Percentiles rank a stretch among this genome's conserved stretches.
Conservation (phyloP, 2,888 invertebrate species). For the Lycaena phlaeas region DNA sequence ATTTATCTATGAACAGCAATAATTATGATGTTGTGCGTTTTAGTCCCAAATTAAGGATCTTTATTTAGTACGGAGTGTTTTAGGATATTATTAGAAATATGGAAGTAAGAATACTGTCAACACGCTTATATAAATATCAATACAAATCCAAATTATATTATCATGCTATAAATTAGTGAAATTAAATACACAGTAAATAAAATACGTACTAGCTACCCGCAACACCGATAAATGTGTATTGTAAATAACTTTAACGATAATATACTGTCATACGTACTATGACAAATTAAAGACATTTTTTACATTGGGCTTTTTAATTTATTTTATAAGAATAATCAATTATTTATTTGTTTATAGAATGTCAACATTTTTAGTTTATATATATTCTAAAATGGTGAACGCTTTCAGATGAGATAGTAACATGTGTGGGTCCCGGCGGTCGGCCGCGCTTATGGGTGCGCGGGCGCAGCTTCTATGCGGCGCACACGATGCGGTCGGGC, state of each 20-base stretch:
- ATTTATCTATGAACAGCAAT: conserved; percentile 3
- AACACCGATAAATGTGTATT: not conserved
- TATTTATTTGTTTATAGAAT: no score
- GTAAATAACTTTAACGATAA: not conserved
- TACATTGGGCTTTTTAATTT: not conserved
- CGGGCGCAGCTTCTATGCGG: conserved; percentile 65
- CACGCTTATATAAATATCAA: not conserved
- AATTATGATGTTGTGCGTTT: not conserved
- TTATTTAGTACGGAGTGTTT: not conserved
- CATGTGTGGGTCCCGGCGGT: conserved; percentile 61
- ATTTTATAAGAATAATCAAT: no score
- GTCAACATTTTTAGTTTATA: no score
- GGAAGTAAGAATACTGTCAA: not conserved
- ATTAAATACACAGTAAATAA: not conserved
- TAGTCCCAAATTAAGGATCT: not conserved
- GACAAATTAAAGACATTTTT: not conserved
- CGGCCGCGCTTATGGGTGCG: conserved; percentile 63
- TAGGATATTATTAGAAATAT: not conserved
- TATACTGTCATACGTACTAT: not conserved
- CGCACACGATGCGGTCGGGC: conserved; percentile 65
- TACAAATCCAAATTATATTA: not conserved
- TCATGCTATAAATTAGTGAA: not conserved
- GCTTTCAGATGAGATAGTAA: conserved; percentile 47
- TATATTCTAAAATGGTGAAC: conserved; percentile 24
- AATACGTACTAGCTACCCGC: not conserved